A percentile compares a stretch with the other conserved stretches of the same genome.
These are phyloP conservation scores for Nomada hirtipes DNA, from an alignment of 2,888 invertebrate genomes.

Conservation along the genomic window DNA sequence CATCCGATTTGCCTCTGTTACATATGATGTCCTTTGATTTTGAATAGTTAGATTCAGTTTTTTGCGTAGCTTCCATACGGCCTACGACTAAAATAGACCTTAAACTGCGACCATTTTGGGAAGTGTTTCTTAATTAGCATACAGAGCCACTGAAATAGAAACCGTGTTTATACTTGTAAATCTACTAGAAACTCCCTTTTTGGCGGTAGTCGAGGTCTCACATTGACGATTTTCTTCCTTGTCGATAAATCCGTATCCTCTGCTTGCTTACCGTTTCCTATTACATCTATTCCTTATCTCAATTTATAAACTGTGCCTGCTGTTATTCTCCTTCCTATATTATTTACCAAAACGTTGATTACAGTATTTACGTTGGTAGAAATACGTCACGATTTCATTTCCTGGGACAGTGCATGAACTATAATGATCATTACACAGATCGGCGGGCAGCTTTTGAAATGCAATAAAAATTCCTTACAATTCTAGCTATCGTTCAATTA, in stretches of 20 bases:
- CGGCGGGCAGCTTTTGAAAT: no score
- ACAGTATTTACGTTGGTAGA: neutral
- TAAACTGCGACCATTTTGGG: neutral
- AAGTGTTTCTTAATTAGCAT: neutral
- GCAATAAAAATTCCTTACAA: no score
- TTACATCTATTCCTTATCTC: neutral
- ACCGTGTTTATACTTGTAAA: neutral
- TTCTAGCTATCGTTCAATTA: no score
- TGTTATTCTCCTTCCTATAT: neutral
- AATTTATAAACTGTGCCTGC: neutral
- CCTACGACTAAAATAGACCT: neutral
- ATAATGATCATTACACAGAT: no score
- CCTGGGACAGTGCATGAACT: no score
- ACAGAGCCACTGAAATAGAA: conserved; percentile 5
- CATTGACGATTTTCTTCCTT: neutral
- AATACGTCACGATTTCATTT: no score
- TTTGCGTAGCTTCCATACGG: neutral
- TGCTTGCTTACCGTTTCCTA: neutral
- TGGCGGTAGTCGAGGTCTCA: neutral
- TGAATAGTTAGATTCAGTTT: neutral
- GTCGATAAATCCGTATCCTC: neutral
- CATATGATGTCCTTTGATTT: no score
- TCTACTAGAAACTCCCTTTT: neutral
- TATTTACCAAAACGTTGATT: neutral
- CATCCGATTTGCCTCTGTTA: neutral